phyloP scores from a whole-genome alignment of 2,888 invertebrate genomes.

The Eupithecia subumbrata region DNA sequence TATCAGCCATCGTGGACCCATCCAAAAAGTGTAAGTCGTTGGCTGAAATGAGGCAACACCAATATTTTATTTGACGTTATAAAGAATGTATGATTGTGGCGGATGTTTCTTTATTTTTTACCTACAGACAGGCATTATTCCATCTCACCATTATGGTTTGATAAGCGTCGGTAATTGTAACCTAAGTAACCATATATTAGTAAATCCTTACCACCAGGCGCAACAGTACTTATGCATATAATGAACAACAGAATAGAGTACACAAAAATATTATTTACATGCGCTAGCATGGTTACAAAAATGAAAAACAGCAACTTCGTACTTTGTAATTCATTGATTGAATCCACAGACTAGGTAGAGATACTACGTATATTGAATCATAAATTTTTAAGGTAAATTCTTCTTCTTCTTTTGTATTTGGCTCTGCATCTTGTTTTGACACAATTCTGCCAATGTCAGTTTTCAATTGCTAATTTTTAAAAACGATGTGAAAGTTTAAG shows the following conservation, averaged over 20 bases:
- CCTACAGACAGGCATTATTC: background rate
- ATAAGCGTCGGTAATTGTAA: background rate
- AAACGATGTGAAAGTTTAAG: too few relatives aligned
- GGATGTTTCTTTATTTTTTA: background rate
- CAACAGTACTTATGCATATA: slow-evolving; percentile 37
- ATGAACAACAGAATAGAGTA: slow-evolving; percentile 24
- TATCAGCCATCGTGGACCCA: slow-evolving; percentile 85
- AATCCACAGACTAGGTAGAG: too few relatives aligned
- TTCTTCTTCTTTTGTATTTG: too few relatives aligned
- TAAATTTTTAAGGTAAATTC: too few relatives aligned
- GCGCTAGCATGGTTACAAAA: background rate
- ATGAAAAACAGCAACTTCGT: background rate
- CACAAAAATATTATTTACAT: slow-evolving; percentile 7
- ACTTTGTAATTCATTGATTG: too few relatives aligned
- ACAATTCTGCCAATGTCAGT: too few relatives aligned
- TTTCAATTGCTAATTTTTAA: too few relatives aligned
- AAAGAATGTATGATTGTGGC: background rate
- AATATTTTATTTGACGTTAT: background rate
- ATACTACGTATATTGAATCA: too few relatives aligned
- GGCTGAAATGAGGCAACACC: slow-evolving; percentile 62
- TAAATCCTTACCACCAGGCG: slow-evolving; percentile 52
- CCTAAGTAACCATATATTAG: background rate
- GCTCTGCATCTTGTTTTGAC: too few relatives aligned
- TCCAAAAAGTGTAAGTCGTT: slow-evolving; percentile 85
- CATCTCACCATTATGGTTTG: background rate